Base-by-base conservation (phyloP, 2,113 vertebrate species). In the Lophura nycthemera region DNA sequence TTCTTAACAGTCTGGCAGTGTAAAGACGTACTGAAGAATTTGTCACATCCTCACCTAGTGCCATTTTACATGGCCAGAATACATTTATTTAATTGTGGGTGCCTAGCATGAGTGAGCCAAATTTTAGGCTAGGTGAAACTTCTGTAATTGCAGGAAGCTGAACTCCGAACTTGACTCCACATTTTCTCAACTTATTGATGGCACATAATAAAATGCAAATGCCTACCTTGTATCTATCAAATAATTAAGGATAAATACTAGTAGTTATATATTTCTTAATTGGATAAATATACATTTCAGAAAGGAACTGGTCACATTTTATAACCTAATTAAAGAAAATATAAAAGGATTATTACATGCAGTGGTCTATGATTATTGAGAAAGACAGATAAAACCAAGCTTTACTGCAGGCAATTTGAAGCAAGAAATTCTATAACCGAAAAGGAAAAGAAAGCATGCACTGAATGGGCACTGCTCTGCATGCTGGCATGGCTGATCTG, bases 181-280 rank as follows among this genome's bases (percentile, higher is more conserved):
- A 21, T 80, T 93, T 77, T 84, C 50, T 88, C 52, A 74, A 52
- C 42, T 93, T 38, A 70, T 3, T 90, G 70, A 61, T 22, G n/a
- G 54, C 16, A 9, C 1, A 8, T 61, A 63, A 76, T 80, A 65
- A 87, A 92, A 89, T 63, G 59, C 30, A 82, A 87, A 73, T 85
- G 50, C 50, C 60, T 76, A 43, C 59, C 32, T 80, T 69, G 42
- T 74, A 60, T 70, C 82, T 74, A 34, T 7, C 65, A 91, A 83
- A 72, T 74, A 93, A 90, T 84, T 96, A 83, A 89, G 80, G 72
- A 77, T 71, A 90, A 90, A 86, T 81, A 32, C 54, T 85, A 67
- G 38, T 36, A 36, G 67, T 67, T 89, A 60, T 50, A n/a, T 91
- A 56, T 80, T 80, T 93, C 52, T 93, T 93, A 94, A 92, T 92